Base-by-base conservation (phyloP, 1,140 invertebrate genomes). In the Brachionus rotundiformis region DNA sequence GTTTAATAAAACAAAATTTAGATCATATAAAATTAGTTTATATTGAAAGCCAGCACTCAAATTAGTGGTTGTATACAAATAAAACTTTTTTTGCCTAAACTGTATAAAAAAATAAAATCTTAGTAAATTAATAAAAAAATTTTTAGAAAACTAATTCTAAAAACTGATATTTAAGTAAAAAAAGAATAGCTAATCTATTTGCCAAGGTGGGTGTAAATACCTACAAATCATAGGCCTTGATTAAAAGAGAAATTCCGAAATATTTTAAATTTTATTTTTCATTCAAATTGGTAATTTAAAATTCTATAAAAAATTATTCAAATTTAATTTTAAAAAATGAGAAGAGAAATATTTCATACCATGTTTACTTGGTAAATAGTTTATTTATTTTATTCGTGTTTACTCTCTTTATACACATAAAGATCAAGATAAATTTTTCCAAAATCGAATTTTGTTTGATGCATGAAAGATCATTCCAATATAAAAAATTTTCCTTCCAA, bases 1-100 rank as follows among this genome's bases (percentile, higher is more conserved):
- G 47, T 54, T 54, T 54, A 54, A 54, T 54, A 54, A 54, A 54
- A 54, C 47, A 54, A 54, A 54, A 54, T 54, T 49, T 54, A 54
- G 47, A n/a, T 54, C 47, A 19, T 7, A 49, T 16, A 19, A 54
- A 54, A 19, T 19, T 54, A 54, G 16, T 54, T 25, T 6, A 47
- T n/a, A 47, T 19, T 25, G 6, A 25, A 54, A 3, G 19, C 47
- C 19, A 16, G 19, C 5, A 54, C 7, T 19, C 4, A 8, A 19
- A 54, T n/a, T n/a, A n/a, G n/a, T n/a, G n/a, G n/a, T n/a, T 16
- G 4, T n/a, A 6, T n/a, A 54, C 8, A 1, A 19, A 54, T 19
- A 54, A 23, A 23, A 4, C 2, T 54, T 25, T 25, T 54, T 25
- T 54, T 7, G 47, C 19, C 8, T 2, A 54, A 19, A 23, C 0